Conservation (phyloP, 2,888 invertebrate species). For the Alsophila aescularia region DNA sequence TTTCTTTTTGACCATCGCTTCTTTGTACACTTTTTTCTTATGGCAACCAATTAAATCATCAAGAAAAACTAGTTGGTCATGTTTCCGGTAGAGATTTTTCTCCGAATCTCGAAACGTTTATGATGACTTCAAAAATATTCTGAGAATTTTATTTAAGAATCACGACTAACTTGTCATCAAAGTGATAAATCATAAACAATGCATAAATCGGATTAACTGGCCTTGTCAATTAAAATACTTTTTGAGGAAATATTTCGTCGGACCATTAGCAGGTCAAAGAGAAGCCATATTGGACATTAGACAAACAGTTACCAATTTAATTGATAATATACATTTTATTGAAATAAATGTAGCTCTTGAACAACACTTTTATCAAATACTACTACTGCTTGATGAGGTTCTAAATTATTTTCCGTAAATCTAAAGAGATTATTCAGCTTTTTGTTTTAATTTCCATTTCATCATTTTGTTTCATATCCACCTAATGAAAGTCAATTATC, state of each 20-base stretch:
- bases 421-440: too few relatives aligned
- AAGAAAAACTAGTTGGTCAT: background rate
- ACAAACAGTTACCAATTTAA: constrained; percentile 41
- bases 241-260: background rate
- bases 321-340: constrained; percentile 12
- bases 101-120: constrained; percentile 29
- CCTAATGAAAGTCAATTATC: constrained; percentile 64
- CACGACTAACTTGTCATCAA: constrained; percentile 13
- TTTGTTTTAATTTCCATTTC: background rate
- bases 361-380: constrained; percentile 7
- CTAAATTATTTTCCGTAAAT: background rate
- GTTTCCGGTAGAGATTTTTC: constrained; percentile 22
- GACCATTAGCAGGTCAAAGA: constrained; percentile 45
- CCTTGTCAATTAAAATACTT: background rate
- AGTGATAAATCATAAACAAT: constrained; percentile 14
- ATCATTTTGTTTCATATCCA: constrained; percentile 36
- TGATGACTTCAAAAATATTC: constrained; percentile 19
- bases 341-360: constrained; percentile 3
- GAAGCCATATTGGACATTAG: constrained; percentile 51
- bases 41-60: background rate
- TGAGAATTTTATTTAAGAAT: constrained; percentile 14
- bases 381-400: background rate
- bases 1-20: constrained; percentile 2
- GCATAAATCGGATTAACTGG: background rate
- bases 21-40: background rate